Base-by-base conservation (phyloP, 92 coral and sea anemone species). In the Paragorgia papillata region DNA sequence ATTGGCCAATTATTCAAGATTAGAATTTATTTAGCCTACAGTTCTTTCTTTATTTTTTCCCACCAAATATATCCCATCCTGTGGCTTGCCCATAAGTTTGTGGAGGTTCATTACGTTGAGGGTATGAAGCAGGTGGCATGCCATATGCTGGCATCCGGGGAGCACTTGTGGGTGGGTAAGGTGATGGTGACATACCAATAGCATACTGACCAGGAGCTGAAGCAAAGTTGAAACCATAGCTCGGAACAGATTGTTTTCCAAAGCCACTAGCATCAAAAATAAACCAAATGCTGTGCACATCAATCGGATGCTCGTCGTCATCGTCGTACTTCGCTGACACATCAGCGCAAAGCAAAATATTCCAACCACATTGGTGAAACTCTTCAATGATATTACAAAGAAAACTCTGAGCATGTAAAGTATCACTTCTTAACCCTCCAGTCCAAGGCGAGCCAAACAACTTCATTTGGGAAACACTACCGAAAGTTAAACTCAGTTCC, bases 311-410 rank as follows among this genome's bases (percentile, higher is more conserved):
- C 28, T 83, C 76, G 21, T 83, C 82, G 0, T 64, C 87, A 19
- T 89, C 84, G 2, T 83, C 76, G 77, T 69, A 90, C 74, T 82
- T 90, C 14, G 91, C 91, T 0, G 96, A 90, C 18, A 90, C 79
- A 79, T 90, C 96, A 25, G 85, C 87, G 21, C 28, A 12, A 56
- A 56, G 62, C 2, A 56, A 8, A 3, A 56, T 29, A 1, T 31
- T 86, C 90, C 90, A 86, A 1, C 89, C 87, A 33, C 68, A 41
- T 0, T 50, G 40, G 14, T 54, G 12, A 20, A 86, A 79, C 15
- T 74, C 82, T 37, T 86, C 80, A 39, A 86, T 10, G 25, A 86
- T 33, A 43, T 74, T 82, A 31, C 87, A 82, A 15, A 86, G 60
- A 48, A 71, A 40, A 53, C 86, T 69, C 6, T 87, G 82, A 7